Evolutionary conservation across 2,888 invertebrate species (phyloP).

Genomic region (Tachina grossa): DNA sequence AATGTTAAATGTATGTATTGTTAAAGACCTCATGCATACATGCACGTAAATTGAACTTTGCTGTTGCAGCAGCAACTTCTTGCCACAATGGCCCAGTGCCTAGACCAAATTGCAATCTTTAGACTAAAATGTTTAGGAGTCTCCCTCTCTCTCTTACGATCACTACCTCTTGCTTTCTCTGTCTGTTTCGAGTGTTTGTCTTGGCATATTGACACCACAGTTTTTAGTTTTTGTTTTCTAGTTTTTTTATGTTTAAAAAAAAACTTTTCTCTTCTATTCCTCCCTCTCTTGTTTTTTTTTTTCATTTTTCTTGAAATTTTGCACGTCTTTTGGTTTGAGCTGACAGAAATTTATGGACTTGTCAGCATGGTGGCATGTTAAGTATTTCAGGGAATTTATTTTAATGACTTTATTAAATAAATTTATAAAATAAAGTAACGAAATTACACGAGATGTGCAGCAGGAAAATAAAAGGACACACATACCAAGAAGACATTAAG

Average conservation of each 20-base stretch:
- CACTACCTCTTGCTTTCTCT: neutral
- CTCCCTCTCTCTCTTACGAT: neutral
- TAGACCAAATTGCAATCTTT: constrained; percentile 56
- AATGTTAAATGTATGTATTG: constrained; percentile 42
- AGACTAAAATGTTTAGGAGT: constrained; percentile 43
- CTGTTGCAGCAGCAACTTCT: constrained; percentile 9
- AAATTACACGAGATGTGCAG: neutral
- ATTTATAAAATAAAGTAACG: constrained; percentile 36
- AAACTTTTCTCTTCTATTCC: constrained; percentile 11
- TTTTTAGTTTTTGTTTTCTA: constrained; percentile 28
- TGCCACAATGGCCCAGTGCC: constrained; percentile 34
- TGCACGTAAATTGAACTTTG: constrained; percentile 8
- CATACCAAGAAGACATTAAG: constrained; percentile 6
- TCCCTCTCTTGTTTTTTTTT: constrained; percentile 4
- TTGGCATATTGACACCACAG: constrained; percentile 64
- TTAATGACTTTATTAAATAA: constrained; percentile 70
- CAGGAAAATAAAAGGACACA: neutral
- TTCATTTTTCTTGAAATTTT: constrained; percentile 14
- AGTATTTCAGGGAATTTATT: constrained; percentile 63
- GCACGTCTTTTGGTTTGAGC: constrained; percentile 10
- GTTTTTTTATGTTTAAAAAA: neutral
- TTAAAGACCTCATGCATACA: constrained; percentile 29
- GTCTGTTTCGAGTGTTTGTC: neutral
- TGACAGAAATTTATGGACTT: constrained; percentile 65
- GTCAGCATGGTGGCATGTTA: constrained; percentile 56